Evolutionary conservation across 2,113 vertebrate genomes (phyloP), one percentile per base, ranked within the genome.

Genomic region (Pristiophorus japonicus): DNA sequence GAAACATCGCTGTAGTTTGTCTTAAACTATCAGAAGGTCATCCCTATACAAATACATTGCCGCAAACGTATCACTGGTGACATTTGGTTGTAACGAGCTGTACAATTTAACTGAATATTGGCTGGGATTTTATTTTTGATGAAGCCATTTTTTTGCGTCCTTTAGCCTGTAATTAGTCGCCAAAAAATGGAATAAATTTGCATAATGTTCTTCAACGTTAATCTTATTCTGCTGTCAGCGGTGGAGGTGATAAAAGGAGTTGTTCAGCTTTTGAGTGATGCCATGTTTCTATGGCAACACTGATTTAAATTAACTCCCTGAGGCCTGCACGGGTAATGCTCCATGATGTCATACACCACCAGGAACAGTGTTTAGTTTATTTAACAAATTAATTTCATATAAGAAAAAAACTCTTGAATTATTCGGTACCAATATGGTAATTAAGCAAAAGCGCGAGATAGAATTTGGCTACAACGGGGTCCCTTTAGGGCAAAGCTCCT

Each of bases 131-230:
- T 92, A 18, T 59, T 59, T 92, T 10, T 20, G 16, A 92, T 63
- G 14, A 92, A 63, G 5, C 59, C 34, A 38, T 51, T 87, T 92
- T 92, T 63, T n/a, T 92, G 59, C n/a, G n/a, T 63, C 78, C 38
- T 81, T 45, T 81, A 42, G 38, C 78, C 88, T 92, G 88, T 63
- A 92, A 92, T 92, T 92, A 92, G 38, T 34, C 88, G 24, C n/a
- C 18, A 62, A 38, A 92, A 92, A 38, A 92, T 92, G 34, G 88
- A 63, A 92, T 92, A 92, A 92, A 92, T 92, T 63, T 92, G 88
- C 88, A 92, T n/a, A 65, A n/a, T 92, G n/a, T 65, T 92, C 88
- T 63, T 92, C 62, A 92, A 92, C 59, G 38, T 92, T 92, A 92
- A 92, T 92, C 88, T 63, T 92, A 63, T 92, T n/a, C 88, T 42